Conservation (phyloP, 2,888 invertebrate genomes). For the Drosophila atripex region DNA sequence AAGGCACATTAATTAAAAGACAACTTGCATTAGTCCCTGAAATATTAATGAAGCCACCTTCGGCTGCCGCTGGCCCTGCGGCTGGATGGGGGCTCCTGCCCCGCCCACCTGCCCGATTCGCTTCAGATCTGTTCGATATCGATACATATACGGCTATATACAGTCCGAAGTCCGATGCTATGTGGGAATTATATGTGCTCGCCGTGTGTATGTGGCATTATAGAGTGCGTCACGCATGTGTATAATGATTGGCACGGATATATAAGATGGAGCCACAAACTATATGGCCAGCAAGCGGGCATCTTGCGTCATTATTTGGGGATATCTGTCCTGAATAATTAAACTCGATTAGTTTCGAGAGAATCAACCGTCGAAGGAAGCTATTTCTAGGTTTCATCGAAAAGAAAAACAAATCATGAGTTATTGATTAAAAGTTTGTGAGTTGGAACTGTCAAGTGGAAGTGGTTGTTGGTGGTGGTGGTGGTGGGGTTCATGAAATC, state of each 20-base stretch:
- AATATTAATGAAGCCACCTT: conserved; percentile 43
- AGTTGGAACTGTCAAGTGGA: no score
- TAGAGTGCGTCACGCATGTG: conserved; percentile 1
- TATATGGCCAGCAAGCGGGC: background rate
- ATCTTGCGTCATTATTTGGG: conserved; percentile 26
- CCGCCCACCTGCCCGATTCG: conserved; percentile 18
- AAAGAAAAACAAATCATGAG: no score
- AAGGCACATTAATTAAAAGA: conserved; percentile 36
- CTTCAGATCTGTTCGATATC: conserved; percentile 23
- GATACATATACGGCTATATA: conserved; percentile 9
- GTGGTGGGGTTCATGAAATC: no score
- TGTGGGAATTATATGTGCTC: background rate
- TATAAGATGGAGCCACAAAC: background rate
- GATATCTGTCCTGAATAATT: conserved; percentile 30
- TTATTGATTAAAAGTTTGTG: no score
- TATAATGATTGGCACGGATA: background rate
- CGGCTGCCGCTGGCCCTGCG: background rate
- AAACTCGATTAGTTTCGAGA: conserved; percentile 8
- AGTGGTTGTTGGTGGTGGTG: no score
- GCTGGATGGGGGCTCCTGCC: no score
- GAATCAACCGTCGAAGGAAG: no score
- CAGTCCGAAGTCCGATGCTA: conserved; percentile 3
- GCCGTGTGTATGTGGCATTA: background rate
- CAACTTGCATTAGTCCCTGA: conserved; percentile 31
- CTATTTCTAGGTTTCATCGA: no score